Evolutionary conservation across 2,888 invertebrate genomes (phyloP).

Genomic region (Apoderus coryli): DNA sequence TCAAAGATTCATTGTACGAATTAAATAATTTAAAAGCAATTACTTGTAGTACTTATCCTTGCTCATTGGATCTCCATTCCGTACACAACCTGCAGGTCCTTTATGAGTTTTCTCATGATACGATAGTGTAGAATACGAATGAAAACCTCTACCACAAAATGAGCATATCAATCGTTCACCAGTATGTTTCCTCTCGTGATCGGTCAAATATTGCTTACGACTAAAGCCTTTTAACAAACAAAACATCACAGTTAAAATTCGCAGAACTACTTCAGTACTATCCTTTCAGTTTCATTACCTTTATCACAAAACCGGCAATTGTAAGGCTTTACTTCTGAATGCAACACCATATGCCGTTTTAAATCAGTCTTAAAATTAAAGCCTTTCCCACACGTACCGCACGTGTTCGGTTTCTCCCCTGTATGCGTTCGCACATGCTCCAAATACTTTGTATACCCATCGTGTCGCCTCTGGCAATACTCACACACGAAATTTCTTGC

Average conservation of each 20-base stretch:
- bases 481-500: conserved; percentile 13
- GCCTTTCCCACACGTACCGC: conserved; percentile 15
- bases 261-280: no score
- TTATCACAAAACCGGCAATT: conserved; percentile 14
- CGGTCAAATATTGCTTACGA: conserved; percentile 14
- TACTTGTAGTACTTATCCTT: conserved; percentile 1
- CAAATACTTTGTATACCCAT: conserved; percentile 14
- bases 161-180: conserved; percentile 15
- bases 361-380: conserved; percentile 17
- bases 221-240: conserved; percentile 13
- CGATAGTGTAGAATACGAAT: conserved; percentile 14
- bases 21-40: no score
- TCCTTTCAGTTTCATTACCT: no score
- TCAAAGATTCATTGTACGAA: no score
- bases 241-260: no score
- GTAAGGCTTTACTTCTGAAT: conserved; percentile 16
- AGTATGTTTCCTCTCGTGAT: conserved; percentile 17
- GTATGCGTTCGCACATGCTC: conserved; percentile 17
- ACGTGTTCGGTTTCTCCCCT: conserved; percentile 17
- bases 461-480: conserved; percentile 14
- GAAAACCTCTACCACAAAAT: conserved; percentile 16
- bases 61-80: neutral
- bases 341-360: conserved; percentile 16
- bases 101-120: conserved; percentile 16
- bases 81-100: conserved; percentile 9